Percentiles rank a stretch among this genome's conserved stretches.
Evolutionary conservation across 2,797 vertebrate genomes (phyloP).

Genomic region (Dromococcyx pavoninus): DNA sequence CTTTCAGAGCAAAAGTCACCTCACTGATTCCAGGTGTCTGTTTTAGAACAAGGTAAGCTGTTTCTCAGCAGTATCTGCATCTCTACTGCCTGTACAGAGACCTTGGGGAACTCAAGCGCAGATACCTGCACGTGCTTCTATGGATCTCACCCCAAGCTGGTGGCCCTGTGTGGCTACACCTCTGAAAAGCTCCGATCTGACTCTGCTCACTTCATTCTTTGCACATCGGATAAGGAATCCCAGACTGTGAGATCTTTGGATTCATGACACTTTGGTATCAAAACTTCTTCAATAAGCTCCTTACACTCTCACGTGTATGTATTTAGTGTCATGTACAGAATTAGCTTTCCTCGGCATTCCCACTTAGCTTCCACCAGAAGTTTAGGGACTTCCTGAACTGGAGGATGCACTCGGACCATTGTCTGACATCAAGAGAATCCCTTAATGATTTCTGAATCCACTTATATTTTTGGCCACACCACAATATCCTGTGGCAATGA

Average conservation of each 20-base stretch:
- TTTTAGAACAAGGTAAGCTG: no score
- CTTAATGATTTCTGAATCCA: not conserved
- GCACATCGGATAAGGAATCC: no score
- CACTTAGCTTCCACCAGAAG: not conserved
- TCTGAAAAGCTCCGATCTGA: no score
- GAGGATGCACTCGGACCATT: slow-evolving; percentile 31
- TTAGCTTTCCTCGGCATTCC: not conserved
- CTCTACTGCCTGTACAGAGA: no score
- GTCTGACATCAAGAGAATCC: not conserved
- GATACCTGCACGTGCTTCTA: no score
- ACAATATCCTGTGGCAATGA: not conserved
- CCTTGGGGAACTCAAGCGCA: no score
- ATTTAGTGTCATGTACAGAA: not conserved
- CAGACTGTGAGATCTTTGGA: not conserved
- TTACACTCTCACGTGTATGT: not conserved
- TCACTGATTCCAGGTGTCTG: no score
- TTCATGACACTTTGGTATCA: not conserved
- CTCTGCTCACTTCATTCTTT: not conserved
- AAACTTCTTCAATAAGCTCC: not conserved
- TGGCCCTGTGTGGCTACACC: no score
- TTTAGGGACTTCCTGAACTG: not conserved
- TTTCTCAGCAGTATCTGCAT: no score
- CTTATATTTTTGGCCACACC: not conserved
- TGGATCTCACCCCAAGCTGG: no score
- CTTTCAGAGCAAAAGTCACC: not conserved